Conservation (phyloP, 2,797 vertebrate species). For the Liasis olivaceus region DNA sequence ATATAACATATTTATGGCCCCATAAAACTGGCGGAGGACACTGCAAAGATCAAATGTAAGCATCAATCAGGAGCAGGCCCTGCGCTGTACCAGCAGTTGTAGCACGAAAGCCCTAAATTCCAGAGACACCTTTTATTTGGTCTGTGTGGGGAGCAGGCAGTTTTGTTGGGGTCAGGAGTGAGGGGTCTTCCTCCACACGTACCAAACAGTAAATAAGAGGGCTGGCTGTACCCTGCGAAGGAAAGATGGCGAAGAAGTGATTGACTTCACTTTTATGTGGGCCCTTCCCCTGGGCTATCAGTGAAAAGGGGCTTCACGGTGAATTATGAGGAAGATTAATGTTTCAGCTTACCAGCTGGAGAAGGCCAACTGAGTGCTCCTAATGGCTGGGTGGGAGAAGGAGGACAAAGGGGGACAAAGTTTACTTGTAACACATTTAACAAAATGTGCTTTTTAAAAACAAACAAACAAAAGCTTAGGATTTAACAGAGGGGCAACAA, state of each 20-base stretch:
- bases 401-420: constrained; percentile 4
- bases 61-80: constrained; percentile 33
- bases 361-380: constrained; percentile 53
- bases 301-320: constrained; percentile 51
- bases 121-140: constrained; percentile 37
- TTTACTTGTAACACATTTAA: constrained; percentile 18
- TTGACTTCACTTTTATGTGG: constrained; percentile 46
- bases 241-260: constrained; percentile 33
- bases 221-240: constrained; percentile 26
- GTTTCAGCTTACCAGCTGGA: constrained; percentile 55
- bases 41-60: constrained; percentile 13
- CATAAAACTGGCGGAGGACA: constrained; percentile 6
- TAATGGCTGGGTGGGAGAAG: neutral
- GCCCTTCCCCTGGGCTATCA: constrained; percentile 36
- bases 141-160: constrained; percentile 20
- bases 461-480: constrained; percentile 27
- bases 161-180: constrained; percentile 42
- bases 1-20: neutral
- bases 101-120: neutral
- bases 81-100: neutral
- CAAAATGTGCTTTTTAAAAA: constrained; percentile 17
- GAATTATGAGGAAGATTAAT: constrained; percentile 56
- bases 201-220: constrained; percentile 34
- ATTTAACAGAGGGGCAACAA: constrained; percentile 43
- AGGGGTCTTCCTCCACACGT: constrained; percentile 9